Evolutionary conservation across 2,888 invertebrate genomes (phyloP), one percentile per base, ranked within the genome.

Genomic region (Tinea trinotella): DNA sequence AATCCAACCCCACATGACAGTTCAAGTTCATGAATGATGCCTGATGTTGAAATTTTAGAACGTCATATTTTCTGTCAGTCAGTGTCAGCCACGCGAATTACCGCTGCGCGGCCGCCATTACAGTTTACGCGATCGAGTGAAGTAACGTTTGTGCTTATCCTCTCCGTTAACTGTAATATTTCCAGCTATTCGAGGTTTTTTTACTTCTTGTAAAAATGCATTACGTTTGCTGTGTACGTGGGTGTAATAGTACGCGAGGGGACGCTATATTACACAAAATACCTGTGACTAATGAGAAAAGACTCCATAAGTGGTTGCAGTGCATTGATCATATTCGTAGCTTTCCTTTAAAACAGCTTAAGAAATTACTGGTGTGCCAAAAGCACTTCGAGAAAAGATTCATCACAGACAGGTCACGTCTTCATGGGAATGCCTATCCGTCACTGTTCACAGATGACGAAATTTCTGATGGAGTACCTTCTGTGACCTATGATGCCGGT

Each of bases 261-360:
- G 30, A 52, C 52, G 52, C 46, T 55, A 34, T 52, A 15, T 52
- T 55, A 46, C 55, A 55, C 30, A 52, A 55, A 44, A 52, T 55
- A n/a, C 48, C 55, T 36, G 4, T 22, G n/a, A 36, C 13, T 4
- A 44, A 50, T 52, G 50, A 55, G 20, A 50, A 40, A 36, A 55
- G 40, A 50, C 55, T 52, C 44, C 18, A 52, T 13, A 55, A 55
- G 50, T 55, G 52, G 52, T 22, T 55, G 10, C 3, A 44, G 44
- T 15, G 17, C 10, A 12, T 44, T 10, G 3, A 17, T 17, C 10
- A 35, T 35, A 24, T 24, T 24, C 7, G 7, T 5, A 19, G 40
- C 15, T 7, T 20, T 3, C 35, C 40, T 44, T 9, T 15, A 18
- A 13, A 35, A 18, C 10, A 3, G 22, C 10, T 35, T 10, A 53